These are phyloP conservation scores for Seira musarum DNA, from an alignment of 2,888 invertebrate genomes.

Conservation along the genomic window DNA sequence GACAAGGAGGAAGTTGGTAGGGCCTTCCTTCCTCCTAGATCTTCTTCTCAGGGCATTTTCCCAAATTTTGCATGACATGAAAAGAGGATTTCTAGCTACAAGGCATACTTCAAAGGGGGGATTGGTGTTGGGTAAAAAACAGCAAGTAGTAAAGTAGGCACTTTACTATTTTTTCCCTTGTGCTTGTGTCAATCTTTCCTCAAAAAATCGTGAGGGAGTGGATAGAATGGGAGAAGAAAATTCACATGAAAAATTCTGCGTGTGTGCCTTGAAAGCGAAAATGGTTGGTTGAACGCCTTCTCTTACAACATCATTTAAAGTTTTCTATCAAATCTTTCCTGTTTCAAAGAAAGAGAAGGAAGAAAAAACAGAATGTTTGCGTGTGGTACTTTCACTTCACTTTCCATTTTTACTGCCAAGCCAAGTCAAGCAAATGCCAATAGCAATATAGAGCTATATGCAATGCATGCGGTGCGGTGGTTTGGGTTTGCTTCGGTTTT, in stretches of 20 bases:
- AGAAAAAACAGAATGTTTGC: not conserved
- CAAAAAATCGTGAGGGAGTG: not conserved
- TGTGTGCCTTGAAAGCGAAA: conserved; percentile 40
- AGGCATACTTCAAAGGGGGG: not conserved
- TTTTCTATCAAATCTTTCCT: conserved; percentile 17
- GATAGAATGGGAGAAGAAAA: not conserved
- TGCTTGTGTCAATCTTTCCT: conserved; percentile 43
- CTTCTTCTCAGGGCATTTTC: not conserved
- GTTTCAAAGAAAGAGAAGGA: not conserved
- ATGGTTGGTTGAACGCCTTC: conserved; percentile 29
- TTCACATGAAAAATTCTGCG: conserved; percentile 41
- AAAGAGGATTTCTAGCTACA: not conserved
- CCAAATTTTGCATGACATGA: conserved; percentile 1
- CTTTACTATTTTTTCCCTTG: conserved; percentile 19
- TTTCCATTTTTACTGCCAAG: conserved; percentile 25
- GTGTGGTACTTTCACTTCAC: not conserved
- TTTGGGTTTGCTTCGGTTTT: not conserved
- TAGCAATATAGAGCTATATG: no score
- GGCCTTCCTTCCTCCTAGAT: conserved; percentile 11
- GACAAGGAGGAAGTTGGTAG: not conserved
- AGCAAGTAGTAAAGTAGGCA: not conserved
- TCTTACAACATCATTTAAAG: conserved; percentile 33
- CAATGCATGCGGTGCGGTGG: no score
- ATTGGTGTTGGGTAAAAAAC: not conserved
- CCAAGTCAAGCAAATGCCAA: no score